Percentiles rank a stretch among this genome's conserved stretches.
Conservation (phyloP, 2,888 invertebrate genomes). For the Parapristionchus giblindavisi region DNA sequence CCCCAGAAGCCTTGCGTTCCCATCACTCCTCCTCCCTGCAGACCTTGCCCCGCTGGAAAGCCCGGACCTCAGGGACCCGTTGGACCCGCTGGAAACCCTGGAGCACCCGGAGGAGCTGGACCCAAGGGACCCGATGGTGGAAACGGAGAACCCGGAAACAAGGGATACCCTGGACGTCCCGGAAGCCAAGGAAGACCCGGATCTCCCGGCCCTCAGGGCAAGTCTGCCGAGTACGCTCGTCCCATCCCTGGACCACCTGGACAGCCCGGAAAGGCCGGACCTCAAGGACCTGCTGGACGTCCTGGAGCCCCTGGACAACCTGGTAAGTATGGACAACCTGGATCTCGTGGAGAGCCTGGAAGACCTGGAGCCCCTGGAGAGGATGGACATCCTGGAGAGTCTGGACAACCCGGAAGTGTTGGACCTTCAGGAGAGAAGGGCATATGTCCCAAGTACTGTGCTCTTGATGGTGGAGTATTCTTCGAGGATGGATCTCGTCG, state of each 20-base stretch:
- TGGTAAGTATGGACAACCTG: constrained; percentile 29
- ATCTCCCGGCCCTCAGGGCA: constrained; percentile 44
- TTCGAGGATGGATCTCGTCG: constrained; percentile 40
- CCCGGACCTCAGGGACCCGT: constrained; percentile 53
- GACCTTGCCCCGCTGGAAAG: constrained; percentile 61
- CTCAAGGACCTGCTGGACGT: constrained; percentile 32
- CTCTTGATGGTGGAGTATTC: constrained; percentile 39
- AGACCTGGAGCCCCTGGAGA: constrained; percentile 12
- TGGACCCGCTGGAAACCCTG: constrained; percentile 51
- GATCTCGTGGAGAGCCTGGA: constrained; percentile 34
- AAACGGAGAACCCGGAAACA: constrained; percentile 34
- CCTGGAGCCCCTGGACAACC: constrained; percentile 35
- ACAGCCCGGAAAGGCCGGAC: constrained; percentile 37
- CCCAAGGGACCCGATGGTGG: constrained; percentile 45
- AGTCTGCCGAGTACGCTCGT: constrained; percentile 35
- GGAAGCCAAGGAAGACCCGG: constrained; percentile 52
- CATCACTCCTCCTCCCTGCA: constrained; percentile 68
- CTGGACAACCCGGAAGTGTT: constrained; percentile 14
- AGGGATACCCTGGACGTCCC: constrained; percentile 40
- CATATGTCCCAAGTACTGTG: constrained; percentile 40
- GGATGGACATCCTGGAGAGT: constrained; percentile 36
- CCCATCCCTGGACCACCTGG: constrained; percentile 39
- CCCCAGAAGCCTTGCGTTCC: constrained; percentile 65
- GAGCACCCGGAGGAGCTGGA: constrained; percentile 48
- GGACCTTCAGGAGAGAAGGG: constrained; percentile 38